These are phyloP conservation scores for Ctenoplectra terminalis DNA, from an alignment of 1,140 invertebrate genomes.

Conservation along the genomic window DNA sequence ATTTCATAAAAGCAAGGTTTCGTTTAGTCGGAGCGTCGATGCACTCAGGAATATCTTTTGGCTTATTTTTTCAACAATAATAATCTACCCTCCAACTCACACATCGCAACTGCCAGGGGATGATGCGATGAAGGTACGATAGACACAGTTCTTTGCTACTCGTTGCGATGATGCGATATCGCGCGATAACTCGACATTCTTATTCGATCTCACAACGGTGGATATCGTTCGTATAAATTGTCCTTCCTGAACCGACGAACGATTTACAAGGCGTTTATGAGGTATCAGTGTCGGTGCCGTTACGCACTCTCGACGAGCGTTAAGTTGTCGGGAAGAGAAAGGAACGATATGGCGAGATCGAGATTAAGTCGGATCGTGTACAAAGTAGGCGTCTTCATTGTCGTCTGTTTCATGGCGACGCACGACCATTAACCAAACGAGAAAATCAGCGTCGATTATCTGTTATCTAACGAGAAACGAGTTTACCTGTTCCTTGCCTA, in stretches of 20 bases:
- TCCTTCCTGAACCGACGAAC: not conserved
- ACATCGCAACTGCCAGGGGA: no score
- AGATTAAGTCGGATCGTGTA: constrained; percentile 1
- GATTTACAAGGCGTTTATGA: constrained; percentile 38
- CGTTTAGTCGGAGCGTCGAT: no score
- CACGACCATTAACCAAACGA: not conserved
- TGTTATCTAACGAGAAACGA: constrained; percentile 36
- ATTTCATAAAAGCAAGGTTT: not conserved
- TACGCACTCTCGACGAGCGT: constrained; percentile 13
- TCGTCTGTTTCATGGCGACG: not conserved
- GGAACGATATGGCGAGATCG: constrained; percentile 1
- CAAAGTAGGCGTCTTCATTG: constrained; percentile 27
- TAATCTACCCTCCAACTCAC: no score
- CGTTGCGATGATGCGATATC: no score
- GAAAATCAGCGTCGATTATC: constrained; percentile 25
- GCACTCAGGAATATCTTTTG: no score
- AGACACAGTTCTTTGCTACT: no score
- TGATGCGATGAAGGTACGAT: no score
- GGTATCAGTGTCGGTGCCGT: constrained; percentile 12
- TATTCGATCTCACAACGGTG: not conserved
- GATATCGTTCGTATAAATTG: constrained; percentile 20
- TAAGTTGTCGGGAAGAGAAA: not conserved
- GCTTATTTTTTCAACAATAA: no score
- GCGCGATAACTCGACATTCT: not conserved
- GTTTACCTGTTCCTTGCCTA: constrained; percentile 27